phyloP scores from a whole-genome alignment of 1,140 invertebrate genomes.

The Helicoverpa armigera region DNA sequence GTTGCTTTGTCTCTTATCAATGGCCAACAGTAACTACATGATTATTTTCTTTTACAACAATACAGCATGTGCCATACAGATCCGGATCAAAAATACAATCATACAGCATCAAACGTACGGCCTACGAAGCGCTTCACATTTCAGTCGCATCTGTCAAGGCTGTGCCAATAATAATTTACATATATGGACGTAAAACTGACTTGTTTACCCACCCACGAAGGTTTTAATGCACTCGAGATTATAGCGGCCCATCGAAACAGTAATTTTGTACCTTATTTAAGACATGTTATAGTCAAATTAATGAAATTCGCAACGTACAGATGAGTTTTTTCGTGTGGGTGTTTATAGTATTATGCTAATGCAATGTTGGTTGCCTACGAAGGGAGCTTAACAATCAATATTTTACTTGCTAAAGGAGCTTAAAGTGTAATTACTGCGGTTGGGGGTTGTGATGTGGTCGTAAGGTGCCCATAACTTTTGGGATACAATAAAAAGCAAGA shows the following conservation, averaged over 20 bases:
- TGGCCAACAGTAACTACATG: too few relatives aligned
- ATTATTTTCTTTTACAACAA: too few relatives aligned
- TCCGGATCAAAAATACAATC: conserved; percentile 38
- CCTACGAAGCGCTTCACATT: conserved; percentile 40
- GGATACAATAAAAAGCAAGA: conserved; percentile 8
- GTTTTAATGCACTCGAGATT: conserved; percentile 46
- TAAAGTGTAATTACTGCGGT: neutral
- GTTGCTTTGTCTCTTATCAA: neutral
- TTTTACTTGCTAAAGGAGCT: conserved; percentile 35
- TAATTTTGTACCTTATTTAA: conserved; percentile 49
- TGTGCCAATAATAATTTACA: conserved; percentile 49
- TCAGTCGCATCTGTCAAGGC: conserved; percentile 47
- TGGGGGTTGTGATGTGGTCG: neutral
- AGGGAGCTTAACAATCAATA: conserved; percentile 36
- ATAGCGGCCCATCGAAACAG: conserved; percentile 42
- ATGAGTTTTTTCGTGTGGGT: conserved; percentile 40
- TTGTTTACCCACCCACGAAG: conserved; percentile 53
- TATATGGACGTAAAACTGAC: conserved; percentile 45
- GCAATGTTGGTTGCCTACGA: conserved; percentile 9
- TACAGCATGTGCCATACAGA: neutral
- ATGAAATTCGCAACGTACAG: conserved; percentile 45
- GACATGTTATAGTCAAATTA: conserved; percentile 47
- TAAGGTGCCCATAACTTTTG: conserved; percentile 19
- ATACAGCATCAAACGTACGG: conserved; percentile 14
- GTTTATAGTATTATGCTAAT: conserved; percentile 50